These are phyloP conservation scores for Gymnocephalus cernua DNA, from an alignment of 2,113 vertebrate genomes.

Conservation along the genomic window DNA sequence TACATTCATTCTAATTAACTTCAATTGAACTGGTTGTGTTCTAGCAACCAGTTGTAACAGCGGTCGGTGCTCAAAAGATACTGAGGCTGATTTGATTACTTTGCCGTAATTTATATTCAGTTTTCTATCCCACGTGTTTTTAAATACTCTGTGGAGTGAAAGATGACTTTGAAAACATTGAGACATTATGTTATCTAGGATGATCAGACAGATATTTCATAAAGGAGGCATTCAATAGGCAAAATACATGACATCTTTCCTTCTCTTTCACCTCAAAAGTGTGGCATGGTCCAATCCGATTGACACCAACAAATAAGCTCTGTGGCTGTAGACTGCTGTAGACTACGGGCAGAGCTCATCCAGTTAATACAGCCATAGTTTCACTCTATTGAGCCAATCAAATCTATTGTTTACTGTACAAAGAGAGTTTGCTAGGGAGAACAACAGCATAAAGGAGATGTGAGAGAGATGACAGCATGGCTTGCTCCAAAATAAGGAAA, in stretches of 20 bases:
- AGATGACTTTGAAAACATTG: slow-evolving; percentile 40
- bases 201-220: neutral
- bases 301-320: slow-evolving; percentile 16
- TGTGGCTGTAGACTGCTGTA: no score
- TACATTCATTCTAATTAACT: slow-evolving; percentile 89
- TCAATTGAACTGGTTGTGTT: slow-evolving; percentile 69
- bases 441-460: no score
- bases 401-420: no score
- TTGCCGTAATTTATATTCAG: slow-evolving; percentile 49
- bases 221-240: neutral
- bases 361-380: no score
- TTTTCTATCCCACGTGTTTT: slow-evolving; percentile 47
- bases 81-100: slow-evolving; percentile 60
- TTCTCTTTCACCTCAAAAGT: neutral
- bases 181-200: slow-evolving; percentile 27
- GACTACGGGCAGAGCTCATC: no score
- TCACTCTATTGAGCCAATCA: no score
- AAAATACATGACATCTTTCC: neutral
- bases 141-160: slow-evolving; percentile 31
- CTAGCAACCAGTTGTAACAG: slow-evolving; percentile 56
- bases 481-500: no score
- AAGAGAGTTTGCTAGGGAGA: no score
- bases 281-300: slow-evolving; percentile 1
- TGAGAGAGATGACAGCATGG: no score
- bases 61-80: slow-evolving; percentile 78